Conservation (phyloP, 64 coral and sea anemone species). For the Stichodactyla mertensii region DNA sequence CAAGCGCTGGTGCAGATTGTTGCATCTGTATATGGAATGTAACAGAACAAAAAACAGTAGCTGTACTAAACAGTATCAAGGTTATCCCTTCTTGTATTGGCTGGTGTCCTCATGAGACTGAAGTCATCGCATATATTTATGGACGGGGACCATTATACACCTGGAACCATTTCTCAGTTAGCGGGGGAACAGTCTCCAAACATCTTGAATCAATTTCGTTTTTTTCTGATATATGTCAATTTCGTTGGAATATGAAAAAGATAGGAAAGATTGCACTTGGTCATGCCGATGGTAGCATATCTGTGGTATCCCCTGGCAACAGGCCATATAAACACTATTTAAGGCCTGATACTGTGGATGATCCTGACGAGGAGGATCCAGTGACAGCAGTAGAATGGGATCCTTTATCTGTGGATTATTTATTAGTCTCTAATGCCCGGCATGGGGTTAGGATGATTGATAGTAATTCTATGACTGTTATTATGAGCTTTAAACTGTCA, state of each 20-base stretch:
- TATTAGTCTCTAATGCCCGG: slow-evolving; percentile 72
- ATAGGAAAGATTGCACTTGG: slow-evolving; percentile 86
- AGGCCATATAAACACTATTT: slow-evolving; percentile 80
- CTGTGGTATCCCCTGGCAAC: slow-evolving; percentile 61
- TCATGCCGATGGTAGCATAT: slow-evolving; percentile 86
- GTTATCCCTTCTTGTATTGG: slow-evolving; percentile 62
- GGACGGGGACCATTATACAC: slow-evolving; percentile 81
- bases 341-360: slow-evolving; percentile 63
- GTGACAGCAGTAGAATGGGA: slow-evolving; percentile 90
- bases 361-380: slow-evolving; percentile 77
- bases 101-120: slow-evolving; percentile 71
- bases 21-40: slow-evolving; percentile 87
- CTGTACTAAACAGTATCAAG: slow-evolving; percentile 61
- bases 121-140: slow-evolving; percentile 77
- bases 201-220: slow-evolving; percentile 79
- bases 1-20: slow-evolving; percentile 77
- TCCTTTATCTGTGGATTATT: slow-evolving; percentile 77
- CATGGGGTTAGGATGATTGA: slow-evolving; percentile 82
- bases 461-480: slow-evolving; percentile 71
- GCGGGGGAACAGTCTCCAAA: slow-evolving; percentile 40
- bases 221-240: slow-evolving; percentile 85
- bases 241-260: slow-evolving; percentile 88
- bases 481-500: slow-evolving; percentile 94
- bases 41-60: slow-evolving; percentile 57
- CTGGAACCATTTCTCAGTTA: slow-evolving; percentile 51